Conservation (phyloP, 2,888 invertebrate genomes). For the Euspilapteryx auroguttella region DNA sequence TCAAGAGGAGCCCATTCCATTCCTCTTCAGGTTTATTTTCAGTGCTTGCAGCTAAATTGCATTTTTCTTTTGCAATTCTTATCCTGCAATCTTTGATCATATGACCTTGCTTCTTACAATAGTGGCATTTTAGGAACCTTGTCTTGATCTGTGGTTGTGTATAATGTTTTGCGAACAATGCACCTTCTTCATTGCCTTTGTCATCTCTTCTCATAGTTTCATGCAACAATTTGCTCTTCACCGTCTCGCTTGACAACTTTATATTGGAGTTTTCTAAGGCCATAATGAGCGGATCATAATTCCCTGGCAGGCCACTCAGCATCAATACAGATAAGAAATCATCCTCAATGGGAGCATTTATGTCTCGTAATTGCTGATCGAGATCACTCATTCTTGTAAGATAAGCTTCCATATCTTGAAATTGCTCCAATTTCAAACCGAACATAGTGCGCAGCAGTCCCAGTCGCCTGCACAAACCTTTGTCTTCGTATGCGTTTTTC, state of each 20-base stretch:
- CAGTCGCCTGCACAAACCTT: constrained; percentile 3
- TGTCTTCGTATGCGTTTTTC: neutral
- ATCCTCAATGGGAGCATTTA: constrained; percentile 9
- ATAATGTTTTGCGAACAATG: neutral
- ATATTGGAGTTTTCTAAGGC: constrained; percentile 10
- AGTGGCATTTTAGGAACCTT: neutral
- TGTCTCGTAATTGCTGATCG: constrained; percentile 9
- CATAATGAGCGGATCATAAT: constrained; percentile 10
- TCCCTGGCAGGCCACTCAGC: constrained; percentile 9
- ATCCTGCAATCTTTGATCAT: constrained; percentile 1
- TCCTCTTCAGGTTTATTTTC: no score
- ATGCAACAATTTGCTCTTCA: constrained; percentile 7
- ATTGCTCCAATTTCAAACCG: constrained; percentile 2
- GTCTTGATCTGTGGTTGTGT: neutral
- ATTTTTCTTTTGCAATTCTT: neutral
- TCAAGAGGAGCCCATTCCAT: neutral
- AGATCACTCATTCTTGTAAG: constrained; percentile 1
- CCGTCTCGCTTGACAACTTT: constrained; percentile 7
- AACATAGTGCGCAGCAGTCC: constrained; percentile 4
- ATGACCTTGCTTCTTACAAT: constrained; percentile 2
- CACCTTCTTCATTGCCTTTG: constrained; percentile 1
- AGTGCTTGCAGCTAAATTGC: constrained; percentile 1
- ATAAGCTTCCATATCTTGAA: constrained; percentile 3
- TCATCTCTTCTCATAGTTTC: constrained; percentile 6
- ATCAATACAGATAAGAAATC: constrained; percentile 9